Base-by-base conservation (phyloP, 2,888 invertebrate genomes). In the Nipponacmea schrenckii region DNA sequence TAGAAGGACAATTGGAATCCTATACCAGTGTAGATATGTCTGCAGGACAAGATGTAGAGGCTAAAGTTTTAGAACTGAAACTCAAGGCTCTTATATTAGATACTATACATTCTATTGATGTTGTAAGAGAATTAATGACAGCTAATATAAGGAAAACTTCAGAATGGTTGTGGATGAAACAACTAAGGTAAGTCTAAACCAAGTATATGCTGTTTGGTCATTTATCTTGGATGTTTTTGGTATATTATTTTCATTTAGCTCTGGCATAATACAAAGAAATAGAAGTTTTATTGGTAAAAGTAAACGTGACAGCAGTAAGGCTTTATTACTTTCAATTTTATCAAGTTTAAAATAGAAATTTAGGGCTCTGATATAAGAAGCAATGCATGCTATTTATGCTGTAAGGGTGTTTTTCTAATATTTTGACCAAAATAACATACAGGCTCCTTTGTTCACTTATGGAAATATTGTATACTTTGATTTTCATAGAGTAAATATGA, bases 121-220 rank as follows among this genome's bases (percentile, higher is more conserved):
- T 98, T 31, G 92, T 97, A 56, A 93, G 94, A 83, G 92, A 92
- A 80, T 91, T 99, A 69, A 92, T 95, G 74, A 91, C 91, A 65
- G 83, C 84, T 12, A 91, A 92, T 77, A 92, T 94, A 0, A 92
- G 92, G 45, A 92, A 92, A 77, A 86, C 91, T 15, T 91, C 90
- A 24, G 94, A 96, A 85, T 99, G 99, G 99, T 90, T 92, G 67
- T 99, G 99, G 99, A 94, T 95, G 89, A 95, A 95, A 89, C 98
- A 98, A 88, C 91, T 98, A 65, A 92, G 96, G 92, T 94, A 88
- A 39, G 69, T 56, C 17, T 62, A 10, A 8, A 27, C 20, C 27
- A 48, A 20, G 1, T 10, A 24, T 8, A 10, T 64, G 17, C 50
- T 39, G 10, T 62, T 10, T 45, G 17, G 26, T 46, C 10, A 27